Evolutionary conservation across 2,888 invertebrate genomes (phyloP), one percentile per base, ranked within the genome.

Genomic region (Catocala nupta): DNA sequence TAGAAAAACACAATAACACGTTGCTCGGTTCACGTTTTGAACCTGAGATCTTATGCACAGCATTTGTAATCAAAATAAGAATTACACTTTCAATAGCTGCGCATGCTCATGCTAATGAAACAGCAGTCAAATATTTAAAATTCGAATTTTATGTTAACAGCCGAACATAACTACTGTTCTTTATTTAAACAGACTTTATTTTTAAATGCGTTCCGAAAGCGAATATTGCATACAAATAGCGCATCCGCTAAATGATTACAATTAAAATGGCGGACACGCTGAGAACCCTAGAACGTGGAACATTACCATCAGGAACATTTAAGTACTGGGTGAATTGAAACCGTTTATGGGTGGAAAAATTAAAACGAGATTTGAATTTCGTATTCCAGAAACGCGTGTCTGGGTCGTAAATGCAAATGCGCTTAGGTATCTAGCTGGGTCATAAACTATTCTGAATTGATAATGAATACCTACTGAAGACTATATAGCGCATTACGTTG

Each of bases 311-410:
- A 71, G 71, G 73, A 73, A 71, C 75, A 71, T 75, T 76, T 78
- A 79, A 81, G 71, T 80, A 77, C 77, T 66, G 66, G 63, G 66
- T 70, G 80, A 83, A 87, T 84, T 83, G 80, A 82, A 88, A 82
- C 70, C 80, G 79, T 81, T 84, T 82, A 83, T 79, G 78, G 77
- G 62, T 66, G 75, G 77, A 81, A 83, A 81, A 82, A 81, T 81
- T 83, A 75, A 82, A 81, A 79, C 68, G 66, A 73, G 71, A 76
- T 79, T 82, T 73, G 68, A 75, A 77, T 79, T 81, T 72, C 53
- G 76, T 71, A 83, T 82, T 81, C 80, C 45, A 66, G 56, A 54
- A 70, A 58, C 75, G 75, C 66, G 59, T 59, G 68, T 57, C 63
- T 66, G 67, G 66, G 65, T 75, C 77, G 70, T 79, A 75, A 80